Evolutionary conservation across 2,888 invertebrate species (phyloP).

Genomic region (Esperia sulphurella): DNA sequence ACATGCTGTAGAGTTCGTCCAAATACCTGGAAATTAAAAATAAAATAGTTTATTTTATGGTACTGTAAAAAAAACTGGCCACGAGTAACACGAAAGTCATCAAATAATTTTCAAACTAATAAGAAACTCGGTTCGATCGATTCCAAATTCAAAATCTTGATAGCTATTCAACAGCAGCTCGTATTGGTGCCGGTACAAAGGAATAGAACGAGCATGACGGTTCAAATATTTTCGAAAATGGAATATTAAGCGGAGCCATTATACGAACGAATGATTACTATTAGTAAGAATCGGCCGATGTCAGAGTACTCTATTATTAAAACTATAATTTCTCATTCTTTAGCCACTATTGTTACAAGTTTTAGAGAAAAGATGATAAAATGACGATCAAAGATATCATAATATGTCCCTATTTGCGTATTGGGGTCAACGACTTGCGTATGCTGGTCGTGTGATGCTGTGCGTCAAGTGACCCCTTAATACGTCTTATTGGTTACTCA

Average conservation of each 20-base stretch:
- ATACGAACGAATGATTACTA: slow-evolving; percentile 68
- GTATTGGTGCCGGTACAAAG: slow-evolving; percentile 60
- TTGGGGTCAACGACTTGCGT: slow-evolving; percentile 68
- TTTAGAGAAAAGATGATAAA: neutral
- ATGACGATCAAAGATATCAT: slow-evolving; percentile 34
- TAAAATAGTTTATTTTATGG: slow-evolving; percentile 20
- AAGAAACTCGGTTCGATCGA: slow-evolving; percentile 59
- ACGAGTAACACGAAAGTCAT: slow-evolving; percentile 3
- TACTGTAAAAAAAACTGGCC: slow-evolving; percentile 10
- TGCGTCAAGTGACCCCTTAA: slow-evolving; percentile 73
- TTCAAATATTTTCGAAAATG: slow-evolving; percentile 78
- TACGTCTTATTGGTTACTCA: slow-evolving; percentile 74
- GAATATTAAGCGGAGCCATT: slow-evolving; percentile 77
- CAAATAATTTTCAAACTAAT: slow-evolving; percentile 43
- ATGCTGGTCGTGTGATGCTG: slow-evolving; percentile 60
- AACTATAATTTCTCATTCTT: slow-evolving; percentile 30
- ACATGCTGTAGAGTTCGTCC: slow-evolving; percentile 23
- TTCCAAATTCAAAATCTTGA: slow-evolving; percentile 73
- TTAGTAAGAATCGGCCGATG: slow-evolving; percentile 42
- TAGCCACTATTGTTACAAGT: neutral
- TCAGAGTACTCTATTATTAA: slow-evolving; percentile 51
- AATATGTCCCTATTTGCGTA: slow-evolving; percentile 52
- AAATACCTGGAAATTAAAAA: slow-evolving; percentile 56
- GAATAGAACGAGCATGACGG: slow-evolving; percentile 75
- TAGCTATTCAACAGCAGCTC: slow-evolving; percentile 50